These are phyloP conservation scores for Xiphydria camelus DNA, from an alignment of 2,888 invertebrate species.

Conservation along the genomic window DNA sequence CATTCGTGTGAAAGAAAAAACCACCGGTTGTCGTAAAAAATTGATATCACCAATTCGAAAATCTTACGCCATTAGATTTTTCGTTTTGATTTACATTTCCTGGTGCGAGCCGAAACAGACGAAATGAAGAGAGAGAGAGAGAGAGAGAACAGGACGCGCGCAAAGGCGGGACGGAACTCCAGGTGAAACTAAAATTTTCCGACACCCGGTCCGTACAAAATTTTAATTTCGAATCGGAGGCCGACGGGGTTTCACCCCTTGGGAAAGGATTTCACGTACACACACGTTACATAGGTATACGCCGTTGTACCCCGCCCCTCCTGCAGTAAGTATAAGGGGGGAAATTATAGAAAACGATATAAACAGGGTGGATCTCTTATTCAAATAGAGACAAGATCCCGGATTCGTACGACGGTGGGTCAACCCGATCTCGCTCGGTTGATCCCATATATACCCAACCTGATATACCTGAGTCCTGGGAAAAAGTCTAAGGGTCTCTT, in stretches of 20 bases:
- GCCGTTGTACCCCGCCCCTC: background rate
- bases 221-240: slow-evolving; percentile 47
- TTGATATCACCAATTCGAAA: no score
- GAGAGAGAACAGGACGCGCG: slow-evolving; percentile 1
- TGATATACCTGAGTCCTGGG: slow-evolving; percentile 38
- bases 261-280: slow-evolving; percentile 50
- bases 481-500: slow-evolving; percentile 29
- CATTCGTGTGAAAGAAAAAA: no score
- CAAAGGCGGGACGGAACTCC: slow-evolving; percentile 24
- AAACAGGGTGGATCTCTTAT: slow-evolving; percentile 56
- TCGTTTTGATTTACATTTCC: no score
- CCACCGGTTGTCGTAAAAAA: no score
- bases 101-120: no score
- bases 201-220: slow-evolving; percentile 46
- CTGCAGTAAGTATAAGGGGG: slow-evolving; percentile 18
- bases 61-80: no score
- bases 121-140: slow-evolving; percentile 15
- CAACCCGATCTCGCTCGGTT: background rate
- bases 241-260: slow-evolving; percentile 36
- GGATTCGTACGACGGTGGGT: slow-evolving; percentile 38
- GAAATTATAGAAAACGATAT: slow-evolving; percentile 51
- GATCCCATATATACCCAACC: slow-evolving; percentile 1
- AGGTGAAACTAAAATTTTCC: slow-evolving; percentile 50
- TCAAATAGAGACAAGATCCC: slow-evolving; percentile 54
- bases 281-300: no score